Percentiles rank a stretch among this genome's conserved stretches.
Conservation (phyloP, 2,797 vertebrate species). For the Diceros bicornis region DNA sequence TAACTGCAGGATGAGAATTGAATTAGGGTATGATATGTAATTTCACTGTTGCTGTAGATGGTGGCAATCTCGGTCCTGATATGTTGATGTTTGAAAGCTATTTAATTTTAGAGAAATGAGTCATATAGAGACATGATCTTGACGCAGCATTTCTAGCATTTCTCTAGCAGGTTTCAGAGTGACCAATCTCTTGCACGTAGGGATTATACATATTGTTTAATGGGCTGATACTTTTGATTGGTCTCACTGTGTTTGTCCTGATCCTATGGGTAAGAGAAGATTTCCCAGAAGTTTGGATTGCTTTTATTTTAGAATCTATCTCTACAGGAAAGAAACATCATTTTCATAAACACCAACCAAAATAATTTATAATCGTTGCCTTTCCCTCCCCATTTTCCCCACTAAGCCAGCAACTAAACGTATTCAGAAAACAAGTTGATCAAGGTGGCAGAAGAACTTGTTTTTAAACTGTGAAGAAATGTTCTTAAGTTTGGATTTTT, state of each 20-base stretch:
- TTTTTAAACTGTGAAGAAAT: slow-evolving; percentile 57
- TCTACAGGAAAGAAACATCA: slow-evolving; percentile 64
- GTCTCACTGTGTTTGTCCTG: slow-evolving; percentile 42
- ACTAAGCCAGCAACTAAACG: slow-evolving; percentile 49
- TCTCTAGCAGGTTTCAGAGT: slow-evolving; percentile 44
- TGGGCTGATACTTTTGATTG: slow-evolving; percentile 13
- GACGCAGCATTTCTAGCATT: slow-evolving; percentile 34
- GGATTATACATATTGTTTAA: not conserved
- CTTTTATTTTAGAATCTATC: slow-evolving; percentile 51
- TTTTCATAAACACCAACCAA: slow-evolving; percentile 50
- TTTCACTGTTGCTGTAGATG: slow-evolving; percentile 50
- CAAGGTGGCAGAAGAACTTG: not conserved
- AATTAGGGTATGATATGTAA: slow-evolving; percentile 5
- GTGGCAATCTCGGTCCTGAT: slow-evolving; percentile 32
- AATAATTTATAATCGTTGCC: slow-evolving; percentile 51
- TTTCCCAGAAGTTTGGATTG: slow-evolving; percentile 39
- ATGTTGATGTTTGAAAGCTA: slow-evolving; percentile 42
- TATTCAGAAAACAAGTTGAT: slow-evolving; percentile 61
- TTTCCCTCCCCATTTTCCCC: slow-evolving; percentile 10
- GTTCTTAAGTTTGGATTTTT: not conserved
- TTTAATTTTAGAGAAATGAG: slow-evolving; percentile 62
- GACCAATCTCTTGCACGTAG: not conserved
- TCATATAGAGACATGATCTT: not conserved
- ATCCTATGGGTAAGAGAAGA: slow-evolving; percentile 38
- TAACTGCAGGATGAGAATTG: slow-evolving; percentile 44